phyloP scores from a whole-genome alignment of 2,113 vertebrate species.

The Pygoscelis adeliae region DNA sequence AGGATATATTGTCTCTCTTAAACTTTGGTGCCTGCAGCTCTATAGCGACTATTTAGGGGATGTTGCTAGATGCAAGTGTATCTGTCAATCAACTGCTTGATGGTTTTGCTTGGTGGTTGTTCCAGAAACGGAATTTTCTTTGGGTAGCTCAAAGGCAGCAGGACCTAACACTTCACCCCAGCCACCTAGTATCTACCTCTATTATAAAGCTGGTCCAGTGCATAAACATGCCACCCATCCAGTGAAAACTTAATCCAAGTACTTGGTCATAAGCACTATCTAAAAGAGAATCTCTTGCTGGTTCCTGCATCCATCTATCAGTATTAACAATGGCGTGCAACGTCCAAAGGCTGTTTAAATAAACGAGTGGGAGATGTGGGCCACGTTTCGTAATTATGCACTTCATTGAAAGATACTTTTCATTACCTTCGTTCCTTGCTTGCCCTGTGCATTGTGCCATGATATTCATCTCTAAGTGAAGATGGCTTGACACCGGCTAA shows the following conservation, averaged over 20 bases:
- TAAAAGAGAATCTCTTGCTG: neutral
- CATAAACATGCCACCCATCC: neutral
- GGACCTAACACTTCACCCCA: neutral
- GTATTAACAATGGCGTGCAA: neutral
- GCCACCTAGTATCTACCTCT: neutral
- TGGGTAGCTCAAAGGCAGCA: neutral
- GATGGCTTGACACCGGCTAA: neutral
- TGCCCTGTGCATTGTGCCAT: neutral
- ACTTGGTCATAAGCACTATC: neutral
- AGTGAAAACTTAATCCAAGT: neutral
- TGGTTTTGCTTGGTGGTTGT: neutral
- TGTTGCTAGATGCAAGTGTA: neutral
- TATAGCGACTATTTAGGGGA: neutral
- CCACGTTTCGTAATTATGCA: rapidly evolving
- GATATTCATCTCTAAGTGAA: neutral
- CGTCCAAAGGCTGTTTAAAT: neutral
- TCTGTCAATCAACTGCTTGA: neutral
- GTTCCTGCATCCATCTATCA: neutral
- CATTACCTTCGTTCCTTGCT: neutral
- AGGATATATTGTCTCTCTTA: neutral
- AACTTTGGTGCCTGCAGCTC: neutral
- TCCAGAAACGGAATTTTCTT: neutral
- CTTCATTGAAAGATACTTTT: neutral
- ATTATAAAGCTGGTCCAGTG: neutral
- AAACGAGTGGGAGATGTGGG: neutral